Base-by-base conservation (phyloP, 2,113 vertebrate species). In the Nymphicus hollandicus region DNA sequence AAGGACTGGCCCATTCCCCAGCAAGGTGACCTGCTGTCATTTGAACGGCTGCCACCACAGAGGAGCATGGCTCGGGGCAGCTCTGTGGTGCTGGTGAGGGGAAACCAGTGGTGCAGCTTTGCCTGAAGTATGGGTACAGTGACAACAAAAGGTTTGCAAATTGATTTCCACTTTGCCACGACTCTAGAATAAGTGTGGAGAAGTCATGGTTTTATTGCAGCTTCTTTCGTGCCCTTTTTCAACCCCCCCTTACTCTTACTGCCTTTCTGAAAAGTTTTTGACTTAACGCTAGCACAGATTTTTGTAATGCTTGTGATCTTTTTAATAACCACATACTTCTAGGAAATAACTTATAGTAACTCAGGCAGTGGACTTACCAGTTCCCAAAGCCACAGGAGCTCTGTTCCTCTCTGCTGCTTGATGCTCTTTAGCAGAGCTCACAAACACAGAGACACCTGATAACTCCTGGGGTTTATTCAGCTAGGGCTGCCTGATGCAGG, bases 281-380 rank as follows among this genome's bases (percentile, higher is more conserved):
- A 39, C 44, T 73, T 14, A 6, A 8, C 1, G 43, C n/a, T 78
- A 91, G 49, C 77, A 61, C 43, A 50, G 80, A 44, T 76, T 12
- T 37, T n/a, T 41, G 73, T 73, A 47, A 8, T 46, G 4, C 16
- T 87, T 69, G 43, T 50, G 14, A n/a, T 63, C 60, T 66, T 80
- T 28, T 23, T 24, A 73, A 60, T 55, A 73, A 50, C 29, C 19
- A 29, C 0, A 0, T 11, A 19, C 37, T 50, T 39, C 23, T 0
- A 47, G 60, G 41, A 52, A 78, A 55, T 78, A 6, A 19, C 65
- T 44, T 4, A 1, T 0, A 71, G 80, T 55, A 63, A 17, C 22
- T 24, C 1, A 0, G 17, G 13, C 12, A 69, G 50, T 12, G 19
- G 31, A 58, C 35, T 11, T 17, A 10, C 3, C 55, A 7, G 12